Conservation (phyloP, 2,113 vertebrate species). For the Epinephelus cyanopodus region DNA sequence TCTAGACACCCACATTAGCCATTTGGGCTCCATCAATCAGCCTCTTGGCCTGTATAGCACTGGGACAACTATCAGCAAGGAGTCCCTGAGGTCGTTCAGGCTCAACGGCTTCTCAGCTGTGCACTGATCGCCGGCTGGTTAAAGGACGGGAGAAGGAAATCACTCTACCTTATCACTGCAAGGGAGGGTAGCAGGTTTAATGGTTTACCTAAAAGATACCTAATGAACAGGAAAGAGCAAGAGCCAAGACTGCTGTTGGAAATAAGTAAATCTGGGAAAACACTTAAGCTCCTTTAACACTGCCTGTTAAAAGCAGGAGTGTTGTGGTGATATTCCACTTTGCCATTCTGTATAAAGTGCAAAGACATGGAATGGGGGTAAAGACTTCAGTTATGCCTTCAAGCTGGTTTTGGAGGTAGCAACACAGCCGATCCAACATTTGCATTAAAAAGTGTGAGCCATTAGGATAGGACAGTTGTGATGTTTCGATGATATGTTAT, state of each 20-base stretch:
- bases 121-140: not conserved
- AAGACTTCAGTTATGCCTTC: too few species aligned
- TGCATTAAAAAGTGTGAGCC: too few species aligned
- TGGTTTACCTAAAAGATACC: constrained; percentile 34
- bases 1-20: constrained; percentile 8
- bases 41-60: not conserved
- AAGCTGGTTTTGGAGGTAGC: too few species aligned
- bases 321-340: too few species aligned
- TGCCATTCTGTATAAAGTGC: too few species aligned
- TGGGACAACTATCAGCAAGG: not conserved
- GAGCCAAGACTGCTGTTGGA: constrained; percentile 27
- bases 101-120: constrained; percentile 29
- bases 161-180: not conserved
- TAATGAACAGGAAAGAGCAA: constrained; percentile 48
- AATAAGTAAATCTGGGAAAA: not conserved
- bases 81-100: constrained; percentile 41
- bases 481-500: too few species aligned
- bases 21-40: constrained; percentile 44
- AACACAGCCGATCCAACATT: too few species aligned
- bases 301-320: too few species aligned
- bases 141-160: constrained; percentile 10
- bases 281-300: too few species aligned
- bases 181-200: constrained; percentile 31
- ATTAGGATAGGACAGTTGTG: too few species aligned
- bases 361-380: too few species aligned